Evolutionary conservation across 2,888 invertebrate species (phyloP), one percentile per base, ranked within the genome.

Genomic region (Lasius fuliginosus): DNA sequence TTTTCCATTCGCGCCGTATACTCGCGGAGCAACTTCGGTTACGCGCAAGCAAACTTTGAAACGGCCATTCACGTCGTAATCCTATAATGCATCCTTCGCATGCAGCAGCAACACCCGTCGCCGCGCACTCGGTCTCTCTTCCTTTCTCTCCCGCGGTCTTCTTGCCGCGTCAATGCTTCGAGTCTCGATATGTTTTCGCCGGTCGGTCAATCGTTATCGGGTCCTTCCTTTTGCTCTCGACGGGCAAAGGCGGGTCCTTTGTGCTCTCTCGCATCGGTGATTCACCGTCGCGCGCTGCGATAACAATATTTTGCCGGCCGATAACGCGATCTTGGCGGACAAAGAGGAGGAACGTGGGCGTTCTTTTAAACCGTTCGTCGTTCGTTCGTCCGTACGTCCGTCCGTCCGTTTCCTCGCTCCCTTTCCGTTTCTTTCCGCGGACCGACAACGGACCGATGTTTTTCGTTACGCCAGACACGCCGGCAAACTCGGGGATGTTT

Each of bases 281-380:
- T 90, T 90, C 90, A 90, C 88, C 89, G 84, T 89, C 89, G 88
- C 87, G 83, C 87, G 85, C 87, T 86, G 87, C 90, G 90, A 90
- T 90, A 90, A 90, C 90, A 88, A 90, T 89, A 90, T 90, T 90
- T 90, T 87, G 90, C 84, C 87, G 89, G 86, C 89, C 90, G 90
- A 90, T 90, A 90, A 88, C 88, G 84, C 90, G 90, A 88, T 89
- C 88, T 88, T 86, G 81, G 62, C 82, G 87, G 86, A 90, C 89
- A 89, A 90, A 90, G 85, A 65, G 84, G 65, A 62, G 69, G 23
- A 56, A 64, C 62, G 75, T 75, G 68, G 81, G 82, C 40, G 64
- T 84, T 87, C 83, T 87, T 88, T 85, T 82, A 88, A 85, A 82
- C 89, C 77, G 69, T 33, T 33, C 68, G 46, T 30, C 53, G n/a